Percentiles rank a stretch among this genome's conserved stretches.
Evolutionary conservation across 2,113 vertebrate genomes (phyloP).

Genomic region (Microtus oregoni): DNA sequence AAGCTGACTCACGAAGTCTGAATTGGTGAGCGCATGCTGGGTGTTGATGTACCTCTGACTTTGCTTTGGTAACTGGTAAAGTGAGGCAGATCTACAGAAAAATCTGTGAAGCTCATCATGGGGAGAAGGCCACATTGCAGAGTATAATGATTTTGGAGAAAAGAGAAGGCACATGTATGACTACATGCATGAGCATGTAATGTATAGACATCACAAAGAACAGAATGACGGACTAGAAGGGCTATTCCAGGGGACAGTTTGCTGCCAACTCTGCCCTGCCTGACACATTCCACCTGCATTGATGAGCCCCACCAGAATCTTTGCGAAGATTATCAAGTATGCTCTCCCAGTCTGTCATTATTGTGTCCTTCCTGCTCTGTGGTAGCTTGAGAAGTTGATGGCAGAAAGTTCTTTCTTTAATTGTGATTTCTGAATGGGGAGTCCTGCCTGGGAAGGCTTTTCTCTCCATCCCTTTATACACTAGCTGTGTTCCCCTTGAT

Average conservation of each 20-base stretch:
- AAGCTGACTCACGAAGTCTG: neutral
- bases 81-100: neutral
- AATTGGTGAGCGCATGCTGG: neutral
- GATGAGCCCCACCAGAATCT: neutral
- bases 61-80: neutral
- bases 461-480: neutral
- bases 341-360: neutral
- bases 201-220: neutral
- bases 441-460: neutral
- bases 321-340: neutral
- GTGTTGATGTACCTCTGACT: neutral
- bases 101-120: neutral
- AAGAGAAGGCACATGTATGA: neutral
- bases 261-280: too few relatives aligned
- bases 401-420: neutral
- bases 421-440: constrained; percentile 2
- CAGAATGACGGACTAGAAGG: neutral
- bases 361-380: neutral
- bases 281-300: neutral
- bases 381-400: constrained; percentile 18
- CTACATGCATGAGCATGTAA: rapidly evolving
- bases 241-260: neutral
- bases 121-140: neutral
- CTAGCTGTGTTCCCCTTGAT: neutral
- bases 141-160: neutral